phyloP scores from a whole-genome alignment of 2,888 invertebrate species.

The Brenthis daphne region DNA sequence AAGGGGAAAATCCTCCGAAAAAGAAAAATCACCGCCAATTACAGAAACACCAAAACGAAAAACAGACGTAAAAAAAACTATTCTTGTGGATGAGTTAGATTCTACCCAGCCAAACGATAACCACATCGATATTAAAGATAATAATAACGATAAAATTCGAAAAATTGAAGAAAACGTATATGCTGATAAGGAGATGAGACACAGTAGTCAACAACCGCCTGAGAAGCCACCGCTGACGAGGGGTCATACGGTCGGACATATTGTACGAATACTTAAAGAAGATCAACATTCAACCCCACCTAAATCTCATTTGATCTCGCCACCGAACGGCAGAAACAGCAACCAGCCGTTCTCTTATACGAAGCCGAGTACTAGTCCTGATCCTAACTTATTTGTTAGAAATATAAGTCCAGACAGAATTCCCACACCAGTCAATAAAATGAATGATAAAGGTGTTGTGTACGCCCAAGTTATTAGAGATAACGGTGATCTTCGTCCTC shows the following conservation, averaged over 20 bases:
- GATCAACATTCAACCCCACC: conserved; percentile 87
- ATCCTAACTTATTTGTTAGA: conserved; percentile 70
- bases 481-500: conserved; percentile 56
- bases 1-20: conserved; percentile 66
- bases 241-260: conserved; percentile 88
- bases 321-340: conserved; percentile 84
- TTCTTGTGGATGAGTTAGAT: conserved; percentile 70
- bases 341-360: conserved; percentile 93
- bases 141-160: conserved; percentile 77
- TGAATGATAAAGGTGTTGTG: conserved; percentile 84
- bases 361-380: conserved; percentile 81
- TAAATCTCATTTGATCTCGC: conserved; percentile 83
- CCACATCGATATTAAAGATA: conserved; percentile 66
- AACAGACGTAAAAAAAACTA: conserved; percentile 64
- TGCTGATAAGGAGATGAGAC: conserved; percentile 84
- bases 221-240: conserved; percentile 86
- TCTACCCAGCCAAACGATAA: conserved; percentile 59
- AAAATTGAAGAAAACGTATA: conserved; percentile 77
- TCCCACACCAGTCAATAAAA: conserved; percentile 72
- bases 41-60: conserved; percentile 71
- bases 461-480: conserved; percentile 88
- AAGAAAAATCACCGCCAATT: conserved; percentile 64
- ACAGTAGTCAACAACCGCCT: conserved; percentile 87
- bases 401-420: conserved; percentile 74
- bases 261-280: conserved; percentile 88